These are phyloP conservation scores for Sycophila sp. DNA, from an alignment of 1,140 invertebrate genomes.

Conservation along the genomic window DNA sequence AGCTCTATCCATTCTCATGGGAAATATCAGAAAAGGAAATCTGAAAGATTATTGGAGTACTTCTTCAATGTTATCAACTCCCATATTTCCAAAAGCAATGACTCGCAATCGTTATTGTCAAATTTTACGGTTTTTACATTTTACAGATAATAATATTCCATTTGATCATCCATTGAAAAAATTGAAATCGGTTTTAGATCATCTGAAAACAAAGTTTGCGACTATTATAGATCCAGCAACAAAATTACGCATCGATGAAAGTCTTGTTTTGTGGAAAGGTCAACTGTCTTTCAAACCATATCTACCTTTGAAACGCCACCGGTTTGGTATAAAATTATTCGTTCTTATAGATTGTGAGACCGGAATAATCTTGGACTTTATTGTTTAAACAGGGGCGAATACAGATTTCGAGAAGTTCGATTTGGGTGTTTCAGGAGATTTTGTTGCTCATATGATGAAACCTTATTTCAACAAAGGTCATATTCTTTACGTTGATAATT, in stretches of 20 bases:
- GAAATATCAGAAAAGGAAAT: constrained; percentile 1
- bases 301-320: constrained; percentile 43
- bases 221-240: constrained; percentile 37
- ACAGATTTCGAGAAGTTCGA: neutral
- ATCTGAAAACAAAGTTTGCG: constrained; percentile 39
- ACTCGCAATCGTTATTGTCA: constrained; percentile 36
- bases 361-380: constrained; percentile 50
- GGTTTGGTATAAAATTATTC: constrained; percentile 47
- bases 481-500: constrained; percentile 40
- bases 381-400: constrained; percentile 48
- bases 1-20: constrained; percentile 32
- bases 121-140: constrained; percentile 26
- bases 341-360: constrained; percentile 48
- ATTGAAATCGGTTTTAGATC: constrained; percentile 30
- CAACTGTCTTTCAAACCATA: too few species aligned
- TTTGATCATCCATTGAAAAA: constrained; percentile 41
- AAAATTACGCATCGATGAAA: constrained; percentile 46
- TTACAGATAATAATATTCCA: constrained; percentile 26
- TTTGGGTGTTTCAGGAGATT: neutral
- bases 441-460: neutral
- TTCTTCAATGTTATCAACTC: constrained; percentile 39
- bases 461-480: neutral
- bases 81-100: constrained; percentile 45
- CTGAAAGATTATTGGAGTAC: constrained; percentile 43
- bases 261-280: constrained; percentile 42